Evolutionary conservation across 2,888 invertebrate species (phyloP).

Genomic region (Tetragonula carbonaria): DNA sequence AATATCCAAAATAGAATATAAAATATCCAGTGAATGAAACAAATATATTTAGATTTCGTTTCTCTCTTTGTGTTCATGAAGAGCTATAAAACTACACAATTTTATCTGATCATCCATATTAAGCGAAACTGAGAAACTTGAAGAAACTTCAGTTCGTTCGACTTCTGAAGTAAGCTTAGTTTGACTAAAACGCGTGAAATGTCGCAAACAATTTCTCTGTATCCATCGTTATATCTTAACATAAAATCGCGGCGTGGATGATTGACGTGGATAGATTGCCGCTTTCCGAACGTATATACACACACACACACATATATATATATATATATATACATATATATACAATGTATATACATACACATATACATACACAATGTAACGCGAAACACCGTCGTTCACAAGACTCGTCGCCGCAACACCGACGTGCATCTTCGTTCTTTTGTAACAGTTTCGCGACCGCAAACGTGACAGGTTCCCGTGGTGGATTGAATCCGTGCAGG

Average conservation of each 20-base stretch:
- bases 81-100: too few species aligned
- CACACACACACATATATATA: too few species aligned
- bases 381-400: conserved; percentile 11
- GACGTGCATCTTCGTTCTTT: conserved; percentile 32
- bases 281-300: not conserved
- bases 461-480: conserved; percentile 33
- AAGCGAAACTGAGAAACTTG: too few species aligned
- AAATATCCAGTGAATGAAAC: too few species aligned
- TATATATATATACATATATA: too few species aligned
- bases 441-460: conserved; percentile 28
- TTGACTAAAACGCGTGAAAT: not conserved
- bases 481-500: conserved; percentile 13
- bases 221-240: not conserved
- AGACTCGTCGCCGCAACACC: conserved; percentile 9
- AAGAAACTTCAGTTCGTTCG: not conserved
- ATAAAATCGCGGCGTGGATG: not conserved
- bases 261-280: not conserved
- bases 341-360: too few species aligned
- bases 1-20: too few species aligned
- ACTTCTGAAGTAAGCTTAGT: not conserved
- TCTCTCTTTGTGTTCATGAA: too few species aligned
- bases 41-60: too few species aligned
- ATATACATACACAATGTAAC: not conserved
- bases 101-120: too few species aligned
- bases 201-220: not conserved